These are phyloP conservation scores for Styela plicata DNA, from an alignment of 23 tunicate genomes.

Conservation along the genomic window DNA sequence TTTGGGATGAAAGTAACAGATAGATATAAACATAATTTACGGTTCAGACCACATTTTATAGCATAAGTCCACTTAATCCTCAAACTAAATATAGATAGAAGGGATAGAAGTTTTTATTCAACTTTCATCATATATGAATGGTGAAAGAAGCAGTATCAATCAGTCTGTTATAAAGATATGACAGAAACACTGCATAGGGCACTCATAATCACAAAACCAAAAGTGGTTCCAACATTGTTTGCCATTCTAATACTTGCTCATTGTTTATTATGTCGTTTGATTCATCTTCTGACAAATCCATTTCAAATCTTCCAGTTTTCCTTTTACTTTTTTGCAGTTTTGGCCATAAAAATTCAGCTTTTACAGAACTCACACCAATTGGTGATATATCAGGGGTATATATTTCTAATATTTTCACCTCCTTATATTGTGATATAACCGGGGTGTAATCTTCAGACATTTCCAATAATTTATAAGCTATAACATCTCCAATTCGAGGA, in stretches of 20 bases:
- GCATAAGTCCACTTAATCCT: too few relatives aligned
- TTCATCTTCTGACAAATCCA: slow-evolving; percentile 40
- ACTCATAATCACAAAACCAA: too few relatives aligned
- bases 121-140: too few relatives aligned
- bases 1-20: too few relatives aligned
- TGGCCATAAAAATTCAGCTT: slow-evolving; percentile 29
- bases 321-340: neutral
- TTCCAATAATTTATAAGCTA: slow-evolving; percentile 64
- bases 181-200: too few relatives aligned
- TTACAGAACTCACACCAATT: slow-evolving; percentile 10
- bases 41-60: too few relatives aligned
- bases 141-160: too few relatives aligned
- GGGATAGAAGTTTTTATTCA: too few relatives aligned
- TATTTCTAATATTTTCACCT: slow-evolving; percentile 36
- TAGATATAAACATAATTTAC: too few relatives aligned
- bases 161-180: too few relatives aligned
- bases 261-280: neutral
- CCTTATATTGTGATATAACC: slow-evolving; percentile 38
- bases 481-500: slow-evolving; percentile 48
- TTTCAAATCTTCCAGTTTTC: slow-evolving; percentile 45
- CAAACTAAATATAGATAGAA: too few relatives aligned
- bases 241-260: slow-evolving; percentile 26
- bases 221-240: slow-evolving; percentile 36
- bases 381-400: neutral
- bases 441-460: slow-evolving; percentile 73